phyloP scores from a whole-genome alignment of 2,888 invertebrate species.

The Leucania comma region DNA sequence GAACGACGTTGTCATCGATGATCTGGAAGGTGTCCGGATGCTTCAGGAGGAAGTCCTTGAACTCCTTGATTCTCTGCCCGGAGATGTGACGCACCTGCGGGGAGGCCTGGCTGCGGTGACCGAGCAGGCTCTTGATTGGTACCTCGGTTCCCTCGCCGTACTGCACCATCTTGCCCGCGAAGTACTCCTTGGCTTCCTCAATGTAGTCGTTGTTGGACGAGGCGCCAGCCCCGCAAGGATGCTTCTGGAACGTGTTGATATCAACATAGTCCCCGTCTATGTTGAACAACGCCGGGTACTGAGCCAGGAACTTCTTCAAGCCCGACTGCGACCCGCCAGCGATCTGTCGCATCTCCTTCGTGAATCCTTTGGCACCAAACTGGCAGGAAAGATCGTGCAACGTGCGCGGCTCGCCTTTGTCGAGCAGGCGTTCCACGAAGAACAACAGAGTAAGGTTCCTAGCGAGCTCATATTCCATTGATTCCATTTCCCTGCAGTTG shows the following conservation, averaged over 20 bases:
- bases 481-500: slow-evolving; percentile 94
- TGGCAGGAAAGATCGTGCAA: slow-evolving; percentile 99
- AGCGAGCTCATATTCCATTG: slow-evolving; percentile 98
- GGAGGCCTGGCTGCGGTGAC: slow-evolving; percentile 98
- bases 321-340: slow-evolving; percentile 99
- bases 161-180: slow-evolving; percentile 98
- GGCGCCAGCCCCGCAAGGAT: slow-evolving; percentile 90
- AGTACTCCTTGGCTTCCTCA: slow-evolving; percentile 99
- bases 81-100: slow-evolving; percentile 99
- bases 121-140: slow-evolving; percentile 98
- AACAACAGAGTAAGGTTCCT: slow-evolving; percentile 99
- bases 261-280: slow-evolving; percentile 98
- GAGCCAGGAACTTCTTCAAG: slow-evolving; percentile 98
- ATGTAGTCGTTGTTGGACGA: slow-evolving; percentile 96
- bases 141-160: slow-evolving; percentile 99
- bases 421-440: slow-evolving; percentile 99
- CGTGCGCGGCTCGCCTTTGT: slow-evolving; percentile 98
- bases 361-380: slow-evolving; percentile 99
- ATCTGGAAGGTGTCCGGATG: slow-evolving; percentile 97
- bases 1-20: slow-evolving; percentile 95
- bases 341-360: slow-evolving; percentile 99
- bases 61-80: slow-evolving; percentile 98
- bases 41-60: slow-evolving; percentile 96
- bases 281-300: slow-evolving; percentile 98
- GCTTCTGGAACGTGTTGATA: slow-evolving; percentile 95